A percentile compares a stretch with the other conserved stretches of the same genome.
These are phyloP conservation scores for Eumerus sabulonum DNA, from an alignment of 2,888 invertebrate genomes.

Conservation along the genomic window DNA sequence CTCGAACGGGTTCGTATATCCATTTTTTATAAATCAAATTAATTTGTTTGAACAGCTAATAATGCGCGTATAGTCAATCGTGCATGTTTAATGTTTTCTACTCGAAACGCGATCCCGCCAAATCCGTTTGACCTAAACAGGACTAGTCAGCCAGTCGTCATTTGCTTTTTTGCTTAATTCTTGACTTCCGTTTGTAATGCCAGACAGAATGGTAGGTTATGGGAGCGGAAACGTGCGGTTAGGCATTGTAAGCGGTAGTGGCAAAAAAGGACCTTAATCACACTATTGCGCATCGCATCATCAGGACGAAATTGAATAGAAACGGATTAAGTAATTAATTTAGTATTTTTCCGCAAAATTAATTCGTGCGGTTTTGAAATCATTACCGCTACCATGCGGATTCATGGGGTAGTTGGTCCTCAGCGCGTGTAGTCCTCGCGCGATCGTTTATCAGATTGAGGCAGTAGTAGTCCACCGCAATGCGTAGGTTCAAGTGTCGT, in stretches of 20 bases:
- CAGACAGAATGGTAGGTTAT: no score
- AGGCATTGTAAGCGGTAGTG: constrained; percentile 24
- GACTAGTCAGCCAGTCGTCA: no score
- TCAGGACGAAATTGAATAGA: constrained; percentile 46
- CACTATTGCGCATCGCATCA: constrained; percentile 13
- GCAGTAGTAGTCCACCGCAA: constrained; percentile 39
- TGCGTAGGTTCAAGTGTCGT: constrained; percentile 29
- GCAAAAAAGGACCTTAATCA: constrained; percentile 28
- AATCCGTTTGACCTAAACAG: no score
- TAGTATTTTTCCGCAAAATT: constrained; percentile 63
- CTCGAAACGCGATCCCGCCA: not conserved
- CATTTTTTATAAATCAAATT: no score
- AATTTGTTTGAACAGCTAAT: no score
- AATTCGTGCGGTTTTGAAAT: constrained; percentile 42
- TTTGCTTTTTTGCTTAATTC: not conserved
- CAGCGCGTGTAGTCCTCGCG: no score
- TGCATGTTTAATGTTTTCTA: constrained; percentile 7
- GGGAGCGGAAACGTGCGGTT: constrained; percentile 1
- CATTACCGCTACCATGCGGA: not conserved
- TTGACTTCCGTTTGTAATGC: no score
- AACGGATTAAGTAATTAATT: constrained; percentile 60
- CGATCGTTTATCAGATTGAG: not conserved
- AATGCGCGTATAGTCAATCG: constrained; percentile 17
- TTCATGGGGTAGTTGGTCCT: not conserved
- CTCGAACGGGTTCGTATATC: no score